Evolutionary conservation across 2,888 invertebrate species (phyloP).

Genomic region (Epinotia demarniana): DNA sequence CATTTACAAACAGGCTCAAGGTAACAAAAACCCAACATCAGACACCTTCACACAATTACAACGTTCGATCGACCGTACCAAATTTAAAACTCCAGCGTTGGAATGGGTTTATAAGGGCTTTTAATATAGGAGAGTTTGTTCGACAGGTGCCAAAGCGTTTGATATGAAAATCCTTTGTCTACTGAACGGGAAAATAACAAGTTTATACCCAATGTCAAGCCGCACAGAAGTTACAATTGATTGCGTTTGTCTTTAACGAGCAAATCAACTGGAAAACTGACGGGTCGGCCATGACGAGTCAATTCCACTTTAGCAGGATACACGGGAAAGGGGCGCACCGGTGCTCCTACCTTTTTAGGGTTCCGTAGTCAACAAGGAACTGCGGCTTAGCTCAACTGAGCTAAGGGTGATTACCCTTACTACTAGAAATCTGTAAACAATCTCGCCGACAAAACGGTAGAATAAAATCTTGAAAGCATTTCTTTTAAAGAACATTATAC

Average conservation of each 20-base stretch:
- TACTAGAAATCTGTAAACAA: too few species aligned
- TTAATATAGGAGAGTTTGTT: conserved; percentile 28
- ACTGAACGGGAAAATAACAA: conserved; percentile 18
- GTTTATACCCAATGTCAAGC: conserved; percentile 16
- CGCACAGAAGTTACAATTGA: conserved; percentile 9
- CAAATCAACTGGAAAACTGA: conserved; percentile 7
- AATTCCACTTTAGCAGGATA: too few species aligned
- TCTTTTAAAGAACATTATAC: too few species aligned
- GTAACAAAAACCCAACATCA: neutral
- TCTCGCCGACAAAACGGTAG: too few species aligned
- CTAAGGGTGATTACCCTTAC: too few species aligned
- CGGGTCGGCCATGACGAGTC: neutral
- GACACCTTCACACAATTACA: conserved; percentile 7
- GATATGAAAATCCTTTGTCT: conserved; percentile 32
- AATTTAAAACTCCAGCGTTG: conserved; percentile 26
- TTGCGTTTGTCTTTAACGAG: conserved; percentile 1
- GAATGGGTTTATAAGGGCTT: conserved; percentile 16
- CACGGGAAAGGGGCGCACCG: too few species aligned
- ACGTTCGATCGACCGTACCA: conserved; percentile 2
- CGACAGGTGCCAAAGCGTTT: conserved; percentile 33
- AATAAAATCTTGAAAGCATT: too few species aligned
- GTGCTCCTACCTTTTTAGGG: too few species aligned
- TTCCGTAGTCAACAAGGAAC: too few species aligned
- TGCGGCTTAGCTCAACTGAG: too few species aligned
- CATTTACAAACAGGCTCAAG: neutral